Percentiles rank a stretch among this genome's conserved stretches.
Evolutionary conservation across 2,888 invertebrate genomes (phyloP).

Genomic region (Hypsopygia costalis): DNA sequence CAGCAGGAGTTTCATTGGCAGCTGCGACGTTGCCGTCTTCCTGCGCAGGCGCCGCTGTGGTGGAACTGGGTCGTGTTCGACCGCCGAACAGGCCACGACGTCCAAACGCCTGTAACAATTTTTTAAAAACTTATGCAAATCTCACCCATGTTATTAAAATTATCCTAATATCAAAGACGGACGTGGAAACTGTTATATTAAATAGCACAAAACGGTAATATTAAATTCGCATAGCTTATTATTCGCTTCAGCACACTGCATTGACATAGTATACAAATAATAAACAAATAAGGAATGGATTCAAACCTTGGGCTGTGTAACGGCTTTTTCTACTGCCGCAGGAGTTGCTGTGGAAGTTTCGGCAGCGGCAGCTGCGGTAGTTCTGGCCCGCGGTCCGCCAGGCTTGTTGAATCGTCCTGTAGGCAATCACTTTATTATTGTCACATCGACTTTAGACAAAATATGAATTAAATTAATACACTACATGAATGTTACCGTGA

Average conservation of each 20-base stretch:
- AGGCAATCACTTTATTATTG: conserved; percentile 40
- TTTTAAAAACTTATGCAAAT: not conserved
- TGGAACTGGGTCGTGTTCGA: conserved; percentile 55
- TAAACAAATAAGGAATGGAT: not conserved
- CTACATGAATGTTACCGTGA: no score
- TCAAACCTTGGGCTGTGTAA: conserved; percentile 46
- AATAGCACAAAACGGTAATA: not conserved
- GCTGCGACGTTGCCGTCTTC: conserved; percentile 42
- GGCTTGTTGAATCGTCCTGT: conserved; percentile 75
- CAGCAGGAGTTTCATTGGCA: conserved; percentile 51
- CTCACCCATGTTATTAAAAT: no score
- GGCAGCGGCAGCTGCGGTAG: conserved; percentile 57
- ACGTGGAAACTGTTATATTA: not conserved
- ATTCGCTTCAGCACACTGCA: conserved; percentile 15
- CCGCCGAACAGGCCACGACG: conserved; percentile 65
- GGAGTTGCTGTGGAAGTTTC: conserved; percentile 35
- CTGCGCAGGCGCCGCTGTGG: conserved; percentile 46
- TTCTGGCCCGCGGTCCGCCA: conserved; percentile 43
- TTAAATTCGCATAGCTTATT: not conserved
- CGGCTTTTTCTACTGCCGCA: conserved; percentile 47
- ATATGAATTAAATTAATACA: no score
- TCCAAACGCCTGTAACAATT: conserved; percentile 51
- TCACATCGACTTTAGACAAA: no score
- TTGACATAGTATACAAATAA: not conserved
- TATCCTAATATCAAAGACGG: no score